These are phyloP conservation scores for Epicauta chinensis DNA, from an alignment of 1,140 invertebrate species.

Conservation along the genomic window DNA sequence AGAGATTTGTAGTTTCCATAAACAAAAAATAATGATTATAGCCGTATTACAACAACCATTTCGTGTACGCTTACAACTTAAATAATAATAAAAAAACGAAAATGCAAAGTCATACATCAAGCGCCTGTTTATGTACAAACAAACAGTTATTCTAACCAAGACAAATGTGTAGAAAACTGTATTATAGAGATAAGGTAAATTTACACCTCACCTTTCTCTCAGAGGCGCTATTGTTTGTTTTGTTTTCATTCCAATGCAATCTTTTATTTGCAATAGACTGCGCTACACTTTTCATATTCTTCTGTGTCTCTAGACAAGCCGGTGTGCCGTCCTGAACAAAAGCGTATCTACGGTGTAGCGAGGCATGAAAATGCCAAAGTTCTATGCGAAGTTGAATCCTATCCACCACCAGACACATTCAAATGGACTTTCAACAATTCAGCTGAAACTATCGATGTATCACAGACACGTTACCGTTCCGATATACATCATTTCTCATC, in stretches of 20 bases:
- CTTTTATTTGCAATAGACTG: not conserved
- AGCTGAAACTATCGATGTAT: slow-evolving; percentile 69
- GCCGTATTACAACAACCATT: too few relatives aligned
- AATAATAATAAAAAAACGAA: too few relatives aligned
- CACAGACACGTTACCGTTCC: slow-evolving; percentile 53
- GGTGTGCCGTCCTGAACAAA: slow-evolving; percentile 70
- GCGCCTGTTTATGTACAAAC: not conserved
- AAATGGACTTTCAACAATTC: slow-evolving; percentile 89
- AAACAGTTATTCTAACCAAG: not conserved
- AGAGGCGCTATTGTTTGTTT: too few relatives aligned
- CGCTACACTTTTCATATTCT: slow-evolving; percentile 20
- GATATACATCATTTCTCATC: slow-evolving; percentile 58
- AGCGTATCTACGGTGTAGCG: slow-evolving; percentile 77
- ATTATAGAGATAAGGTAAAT: too few relatives aligned
- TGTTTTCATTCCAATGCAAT: not conserved
- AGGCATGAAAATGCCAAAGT: slow-evolving; percentile 74
- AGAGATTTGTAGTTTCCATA: too few relatives aligned
- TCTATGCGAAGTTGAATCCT: slow-evolving; percentile 79
- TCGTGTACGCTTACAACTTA: too few relatives aligned
- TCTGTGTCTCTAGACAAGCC: slow-evolving; percentile 63
- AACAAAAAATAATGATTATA: too few relatives aligned
- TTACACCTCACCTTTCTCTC: too few relatives aligned
- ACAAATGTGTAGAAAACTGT: too few relatives aligned
- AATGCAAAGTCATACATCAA: too few relatives aligned
- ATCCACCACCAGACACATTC: slow-evolving; percentile 74